These are phyloP conservation scores for Lucilia cuprina DNA, from an alignment of 1,140 invertebrate genomes.

Conservation along the genomic window DNA sequence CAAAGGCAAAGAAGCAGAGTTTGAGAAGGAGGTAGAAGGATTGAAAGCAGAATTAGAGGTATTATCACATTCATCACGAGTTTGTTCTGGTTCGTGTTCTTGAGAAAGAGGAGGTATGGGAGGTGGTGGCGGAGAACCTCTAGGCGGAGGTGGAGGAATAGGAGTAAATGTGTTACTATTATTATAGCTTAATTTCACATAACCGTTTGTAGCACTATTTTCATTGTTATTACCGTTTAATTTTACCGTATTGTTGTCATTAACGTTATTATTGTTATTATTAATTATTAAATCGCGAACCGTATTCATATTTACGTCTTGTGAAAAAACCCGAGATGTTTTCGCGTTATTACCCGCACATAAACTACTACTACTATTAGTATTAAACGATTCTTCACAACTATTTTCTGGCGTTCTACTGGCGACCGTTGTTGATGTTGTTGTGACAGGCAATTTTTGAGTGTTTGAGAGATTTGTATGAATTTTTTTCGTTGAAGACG, in stretches of 20 bases:
- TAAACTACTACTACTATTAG: slow-evolving; percentile 31
- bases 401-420: slow-evolving; percentile 21
- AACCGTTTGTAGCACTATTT: neutral
- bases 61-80: too few species aligned
- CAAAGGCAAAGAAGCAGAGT: slow-evolving; percentile 22
- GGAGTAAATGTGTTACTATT: neutral
- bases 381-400: slow-evolving; percentile 20
- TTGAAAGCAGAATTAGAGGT: neutral
- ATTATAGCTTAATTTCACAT: neutral
- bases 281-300: slow-evolving; percentile 38
- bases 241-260: neutral
- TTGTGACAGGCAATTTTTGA: slow-evolving; percentile 10
- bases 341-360: slow-evolving; percentile 26
- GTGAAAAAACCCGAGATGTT: neutral
- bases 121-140: slow-evolving; percentile 3
- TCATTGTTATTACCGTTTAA: slow-evolving; percentile 21
- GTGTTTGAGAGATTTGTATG: slow-evolving; percentile 14
- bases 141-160: neutral
- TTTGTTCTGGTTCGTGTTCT: neutral
- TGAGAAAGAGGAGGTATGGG: neutral
- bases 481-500: neutral
- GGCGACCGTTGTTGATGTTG: neutral
- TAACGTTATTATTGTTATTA: neutral
- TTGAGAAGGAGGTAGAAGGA: slow-evolving; percentile 27
- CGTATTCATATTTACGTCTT: slow-evolving; percentile 39